Conservation (phyloP, 2,888 invertebrate genomes). For the Cheilosia vulpina region DNA sequence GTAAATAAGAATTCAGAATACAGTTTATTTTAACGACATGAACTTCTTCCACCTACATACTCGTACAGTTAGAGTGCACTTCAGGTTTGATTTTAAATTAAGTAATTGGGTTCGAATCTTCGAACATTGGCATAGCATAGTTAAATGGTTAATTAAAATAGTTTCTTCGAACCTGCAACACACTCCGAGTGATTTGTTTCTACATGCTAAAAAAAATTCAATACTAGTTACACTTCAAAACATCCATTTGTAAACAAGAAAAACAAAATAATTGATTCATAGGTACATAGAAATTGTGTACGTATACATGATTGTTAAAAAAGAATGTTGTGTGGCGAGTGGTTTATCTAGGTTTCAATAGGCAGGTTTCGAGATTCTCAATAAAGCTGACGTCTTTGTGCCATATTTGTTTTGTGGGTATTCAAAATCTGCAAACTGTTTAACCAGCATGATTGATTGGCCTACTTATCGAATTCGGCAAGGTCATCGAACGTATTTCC, state of each 20-base stretch:
- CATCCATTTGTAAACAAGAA: constrained; percentile 28
- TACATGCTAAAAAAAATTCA: constrained; percentile 18
- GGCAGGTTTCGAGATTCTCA: constrained; percentile 61
- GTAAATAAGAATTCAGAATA: not conserved
- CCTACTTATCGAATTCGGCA: constrained; percentile 88
- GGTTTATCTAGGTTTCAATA: constrained; percentile 24
- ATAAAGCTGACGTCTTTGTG: constrained; percentile 49
- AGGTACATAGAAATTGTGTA: constrained; percentile 11
- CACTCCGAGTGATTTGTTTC: constrained; percentile 4
- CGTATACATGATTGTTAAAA: constrained; percentile 32
- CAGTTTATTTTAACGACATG: not conserved
- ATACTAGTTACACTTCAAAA: constrained; percentile 20
- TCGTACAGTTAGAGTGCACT: not conserved
- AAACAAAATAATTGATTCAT: constrained; percentile 27
- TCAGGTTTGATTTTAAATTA: not conserved
- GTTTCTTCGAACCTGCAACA: no score
- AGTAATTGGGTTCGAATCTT: not conserved
- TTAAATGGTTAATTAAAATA: not conserved
- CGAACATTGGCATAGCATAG: not conserved
- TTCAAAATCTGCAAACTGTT: not conserved
- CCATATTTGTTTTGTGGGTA: constrained; percentile 20
- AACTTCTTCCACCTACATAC: not conserved
- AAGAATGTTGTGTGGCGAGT: constrained; percentile 53
- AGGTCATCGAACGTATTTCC: constrained; percentile 88
- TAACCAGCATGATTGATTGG: constrained; percentile 83